A percentile compares a stretch with the other conserved stretches of the same genome.
These are phyloP conservation scores for Amphipoea lucens DNA, from an alignment of 2,888 invertebrate genomes.

Conservation along the genomic window DNA sequence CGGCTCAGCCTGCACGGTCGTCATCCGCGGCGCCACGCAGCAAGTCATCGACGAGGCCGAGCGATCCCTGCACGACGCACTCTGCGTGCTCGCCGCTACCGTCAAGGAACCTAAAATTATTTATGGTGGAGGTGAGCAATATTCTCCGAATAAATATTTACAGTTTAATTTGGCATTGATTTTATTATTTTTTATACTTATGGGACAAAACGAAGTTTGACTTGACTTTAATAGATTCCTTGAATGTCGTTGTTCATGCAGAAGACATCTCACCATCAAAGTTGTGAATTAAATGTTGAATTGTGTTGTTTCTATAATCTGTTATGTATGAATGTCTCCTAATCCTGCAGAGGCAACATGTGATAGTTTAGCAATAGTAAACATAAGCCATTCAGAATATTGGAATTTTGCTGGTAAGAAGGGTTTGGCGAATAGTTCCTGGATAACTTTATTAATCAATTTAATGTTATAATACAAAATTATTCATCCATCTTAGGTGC, in stretches of 20 bases:
- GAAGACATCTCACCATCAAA: background rate
- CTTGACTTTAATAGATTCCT: background rate
- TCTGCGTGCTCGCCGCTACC: conserved; percentile 98
- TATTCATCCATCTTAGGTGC: conserved; percentile 89
- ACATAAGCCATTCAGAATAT: background rate
- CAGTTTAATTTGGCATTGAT: background rate
- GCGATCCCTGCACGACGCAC: conserved; percentile 98
- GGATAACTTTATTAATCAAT: background rate
- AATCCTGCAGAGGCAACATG: background rate
- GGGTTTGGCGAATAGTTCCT: background rate
- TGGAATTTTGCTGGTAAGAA: background rate
- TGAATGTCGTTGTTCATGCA: background rate
- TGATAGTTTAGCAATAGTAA: background rate
- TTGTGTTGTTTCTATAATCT: background rate
- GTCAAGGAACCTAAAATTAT: conserved; percentile 97
- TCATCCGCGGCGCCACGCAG: conserved; percentile 99
- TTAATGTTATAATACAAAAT: background rate
- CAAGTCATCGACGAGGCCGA: conserved; percentile 99
- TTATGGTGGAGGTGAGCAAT: conserved; percentile 94
- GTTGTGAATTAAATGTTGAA: background rate
- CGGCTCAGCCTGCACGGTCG: conserved; percentile 99
- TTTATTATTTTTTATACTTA: background rate
- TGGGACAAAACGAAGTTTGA: background rate
- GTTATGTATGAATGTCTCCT: background rate
- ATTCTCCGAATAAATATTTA: too few species aligned